A percentile compares a stretch with the other conserved stretches of the same genome.
phyloP scores from a whole-genome alignment of 2,888 invertebrate genomes.

The Xanthorhoe spadicearia region DNA sequence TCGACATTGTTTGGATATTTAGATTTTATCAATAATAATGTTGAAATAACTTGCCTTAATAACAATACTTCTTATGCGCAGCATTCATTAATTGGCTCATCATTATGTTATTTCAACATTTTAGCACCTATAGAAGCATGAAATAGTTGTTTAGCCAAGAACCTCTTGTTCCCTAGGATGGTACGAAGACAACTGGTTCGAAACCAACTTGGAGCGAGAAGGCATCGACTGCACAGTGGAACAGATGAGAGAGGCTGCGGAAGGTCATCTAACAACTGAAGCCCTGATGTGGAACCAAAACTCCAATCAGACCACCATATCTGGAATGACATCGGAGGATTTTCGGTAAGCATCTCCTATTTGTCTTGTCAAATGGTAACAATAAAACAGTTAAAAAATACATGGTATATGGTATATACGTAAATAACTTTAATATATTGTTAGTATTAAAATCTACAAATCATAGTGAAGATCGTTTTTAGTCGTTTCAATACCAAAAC shows the following conservation, averaged over 20 bases:
- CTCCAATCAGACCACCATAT: constrained; percentile 94
- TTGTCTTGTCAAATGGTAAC: neutral
- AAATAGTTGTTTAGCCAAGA: neutral
- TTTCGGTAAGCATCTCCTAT: constrained; percentile 84
- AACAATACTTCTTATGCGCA: no score
- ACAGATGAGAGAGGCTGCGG: constrained; percentile 97
- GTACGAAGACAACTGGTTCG: constrained; percentile 99
- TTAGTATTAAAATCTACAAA: no score
- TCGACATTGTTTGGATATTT: no score
- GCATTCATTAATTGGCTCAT: no score
- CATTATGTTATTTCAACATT: no score
- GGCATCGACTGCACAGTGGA: constrained; percentile 96
- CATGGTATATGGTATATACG: no score
- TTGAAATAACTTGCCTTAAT: no score
- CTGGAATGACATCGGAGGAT: constrained; percentile 97
- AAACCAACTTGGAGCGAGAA: constrained; percentile 93
- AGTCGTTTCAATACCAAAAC: no score
- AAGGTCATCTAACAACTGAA: constrained; percentile 99
- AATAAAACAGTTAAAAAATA: neutral
- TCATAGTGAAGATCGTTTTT: no score
- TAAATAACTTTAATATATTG: no score
- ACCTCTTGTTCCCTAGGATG: constrained; percentile 86
- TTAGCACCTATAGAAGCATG: no score
- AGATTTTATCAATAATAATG: no score
- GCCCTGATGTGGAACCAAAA: constrained; percentile 99